These are phyloP conservation scores for Subanguina moxae DNA, from an alignment of 1,140 invertebrate species.

Conservation along the genomic window DNA sequence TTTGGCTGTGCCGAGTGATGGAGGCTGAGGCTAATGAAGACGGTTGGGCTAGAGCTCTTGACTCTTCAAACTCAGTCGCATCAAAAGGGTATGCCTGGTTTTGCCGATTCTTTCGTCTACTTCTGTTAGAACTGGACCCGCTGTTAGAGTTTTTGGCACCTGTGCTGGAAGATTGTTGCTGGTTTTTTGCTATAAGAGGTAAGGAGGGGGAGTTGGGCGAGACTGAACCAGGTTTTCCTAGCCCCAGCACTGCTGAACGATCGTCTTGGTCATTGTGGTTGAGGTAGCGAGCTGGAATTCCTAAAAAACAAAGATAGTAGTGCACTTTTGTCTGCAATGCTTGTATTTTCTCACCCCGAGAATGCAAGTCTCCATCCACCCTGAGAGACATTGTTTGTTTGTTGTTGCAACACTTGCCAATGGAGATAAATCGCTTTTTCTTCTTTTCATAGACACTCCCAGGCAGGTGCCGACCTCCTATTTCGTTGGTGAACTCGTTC, in stretches of 20 bases:
- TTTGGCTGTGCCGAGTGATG: conserved; percentile 3
- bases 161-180: neutral
- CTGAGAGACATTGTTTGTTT: conserved; percentile 8
- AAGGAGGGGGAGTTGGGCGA: conserved; percentile 1
- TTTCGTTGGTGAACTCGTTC: neutral
- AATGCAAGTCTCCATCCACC: neutral
- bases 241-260: conserved; percentile 30
- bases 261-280: conserved; percentile 34
- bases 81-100: neutral
- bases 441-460: conserved; percentile 7
- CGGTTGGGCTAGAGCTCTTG: neutral
- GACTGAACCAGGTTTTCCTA: conserved; percentile 13
- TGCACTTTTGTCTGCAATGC: neutral
- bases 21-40: neutral
- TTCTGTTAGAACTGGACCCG: neutral
- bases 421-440: conserved; percentile 24
- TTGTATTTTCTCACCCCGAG: conserved; percentile 9
- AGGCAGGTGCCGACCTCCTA: neutral
- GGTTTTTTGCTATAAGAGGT: neutral
- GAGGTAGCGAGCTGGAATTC: conserved; percentile 40
- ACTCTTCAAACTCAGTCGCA: neutral
- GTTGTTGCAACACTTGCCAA: conserved; percentile 42
- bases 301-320: conserved; percentile 6
- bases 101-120: neutral
- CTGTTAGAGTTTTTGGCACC: neutral